phyloP scores from a whole-genome alignment of 2,888 invertebrate genomes.

The Drosophila crucigera region DNA sequence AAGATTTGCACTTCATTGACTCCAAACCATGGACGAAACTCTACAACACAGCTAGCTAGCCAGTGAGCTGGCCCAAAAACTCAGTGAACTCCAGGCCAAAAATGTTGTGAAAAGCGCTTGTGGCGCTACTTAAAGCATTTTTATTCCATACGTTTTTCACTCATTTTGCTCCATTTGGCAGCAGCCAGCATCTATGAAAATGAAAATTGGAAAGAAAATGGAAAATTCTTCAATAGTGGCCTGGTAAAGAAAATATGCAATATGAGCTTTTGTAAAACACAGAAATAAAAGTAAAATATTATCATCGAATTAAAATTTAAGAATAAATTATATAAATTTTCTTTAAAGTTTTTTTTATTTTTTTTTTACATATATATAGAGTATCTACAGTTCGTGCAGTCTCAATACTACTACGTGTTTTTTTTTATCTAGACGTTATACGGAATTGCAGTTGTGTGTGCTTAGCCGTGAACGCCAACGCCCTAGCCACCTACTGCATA shows the following conservation, averaged over 20 bases:
- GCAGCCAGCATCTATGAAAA: slow-evolving; percentile 64
- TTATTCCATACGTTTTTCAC: slow-evolving; percentile 39
- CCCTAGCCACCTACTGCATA: background rate
- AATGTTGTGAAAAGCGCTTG: slow-evolving; percentile 27
- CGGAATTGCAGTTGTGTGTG: slow-evolving; percentile 48
- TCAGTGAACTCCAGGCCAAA: slow-evolving; percentile 45
- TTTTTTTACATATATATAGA: background rate
- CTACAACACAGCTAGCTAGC: slow-evolving; percentile 11
- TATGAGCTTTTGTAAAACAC: background rate
- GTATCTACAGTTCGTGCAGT: background rate
- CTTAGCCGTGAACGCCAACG: slow-evolving; percentile 13
- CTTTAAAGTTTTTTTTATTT: background rate
- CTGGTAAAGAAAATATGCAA: background rate
- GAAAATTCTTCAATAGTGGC: slow-evolving; percentile 38
- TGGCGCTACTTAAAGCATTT: slow-evolving; percentile 65
- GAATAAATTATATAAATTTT: background rate
- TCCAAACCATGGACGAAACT: slow-evolving; percentile 41
- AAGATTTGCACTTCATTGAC: slow-evolving; percentile 77
- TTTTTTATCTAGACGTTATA: slow-evolving; percentile 2
- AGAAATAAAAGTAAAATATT: background rate
- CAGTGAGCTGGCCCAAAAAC: slow-evolving; percentile 28
- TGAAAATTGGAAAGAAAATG: slow-evolving; percentile 67
- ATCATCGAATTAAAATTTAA: background rate
- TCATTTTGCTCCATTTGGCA: slow-evolving; percentile 52
- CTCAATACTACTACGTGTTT: background rate